These are phyloP conservation scores for Hypotaenidia philippensis DNA, from an alignment of 2,797 vertebrate genomes.

Conservation along the genomic window DNA sequence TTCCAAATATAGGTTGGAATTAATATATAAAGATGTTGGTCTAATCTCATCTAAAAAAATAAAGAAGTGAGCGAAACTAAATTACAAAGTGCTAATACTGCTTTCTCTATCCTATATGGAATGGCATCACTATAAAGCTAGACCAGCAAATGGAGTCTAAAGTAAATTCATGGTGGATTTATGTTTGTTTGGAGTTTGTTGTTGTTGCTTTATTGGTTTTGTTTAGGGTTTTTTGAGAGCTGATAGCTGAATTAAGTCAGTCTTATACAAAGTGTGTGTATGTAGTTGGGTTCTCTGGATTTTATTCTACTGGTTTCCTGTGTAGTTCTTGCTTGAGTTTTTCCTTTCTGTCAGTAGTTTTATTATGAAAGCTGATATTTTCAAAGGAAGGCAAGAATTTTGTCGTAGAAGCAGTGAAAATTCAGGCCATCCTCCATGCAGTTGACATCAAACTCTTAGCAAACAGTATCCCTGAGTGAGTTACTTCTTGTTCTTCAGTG, in stretches of 20 bases:
- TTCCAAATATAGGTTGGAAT: neutral
- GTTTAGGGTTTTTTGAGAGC: neutral
- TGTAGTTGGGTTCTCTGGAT: neutral
- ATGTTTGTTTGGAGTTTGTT: neutral
- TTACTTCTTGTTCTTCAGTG: neutral
- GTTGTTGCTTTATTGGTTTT: no score
- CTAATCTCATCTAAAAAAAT: neutral
- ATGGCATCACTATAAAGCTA: neutral
- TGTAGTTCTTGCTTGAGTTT: neutral
- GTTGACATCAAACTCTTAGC: neutral
- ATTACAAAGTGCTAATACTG: rapidly evolving
- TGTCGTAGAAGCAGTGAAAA: neutral
- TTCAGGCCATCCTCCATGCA: neutral
- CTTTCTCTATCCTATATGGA: neutral
- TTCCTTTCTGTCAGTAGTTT: neutral
- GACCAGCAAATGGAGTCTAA: neutral
- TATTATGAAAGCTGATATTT: neutral
- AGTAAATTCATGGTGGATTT: neutral
- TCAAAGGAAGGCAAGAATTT: neutral
- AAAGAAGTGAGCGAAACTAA: neutral
- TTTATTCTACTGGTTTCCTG: neutral
- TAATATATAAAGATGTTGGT: neutral
- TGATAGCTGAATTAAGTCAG: neutral
- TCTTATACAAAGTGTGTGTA: neutral
- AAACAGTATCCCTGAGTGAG: neutral